Evolutionary conservation across 2,797 vertebrate genomes (phyloP), one percentile per base, ranked within the genome.

Genomic region (Mormyrus hasselquistii): DNA sequence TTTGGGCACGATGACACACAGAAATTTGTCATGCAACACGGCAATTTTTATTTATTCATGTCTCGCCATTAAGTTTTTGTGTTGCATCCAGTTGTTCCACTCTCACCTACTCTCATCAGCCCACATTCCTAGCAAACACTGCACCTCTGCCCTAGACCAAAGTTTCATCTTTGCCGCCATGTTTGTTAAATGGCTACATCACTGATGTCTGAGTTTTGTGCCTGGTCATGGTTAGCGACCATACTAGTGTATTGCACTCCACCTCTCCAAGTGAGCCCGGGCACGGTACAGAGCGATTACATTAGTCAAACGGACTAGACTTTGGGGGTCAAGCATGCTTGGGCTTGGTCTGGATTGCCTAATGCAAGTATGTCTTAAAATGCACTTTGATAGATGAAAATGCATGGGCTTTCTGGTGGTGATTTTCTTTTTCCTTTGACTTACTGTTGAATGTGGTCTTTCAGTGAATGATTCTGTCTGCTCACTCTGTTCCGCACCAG

Each of bases 401-500:
- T 34, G 25, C 25, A 34, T 69, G 25, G 25, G 25, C 3, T 34
- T 69, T 34, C 25, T 69, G 65, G 29, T 69, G 12, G 65, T 69
- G 25, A 5, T 22, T 69, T 29, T 29, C 25, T 29, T 2, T n/a
- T 38, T 19, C 19, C 57, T 10, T 50, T 47, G n/a, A 2, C 22
- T 25, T 87, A 47, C 19, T 7, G 65, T 34, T 88, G 12, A 83
- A 22, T 83, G 79, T 29, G 19, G n/a, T 89, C 38, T 2, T 90
- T 57, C 29, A 25, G 25, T 86, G 85, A 50, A 55, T 52, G 50
- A 29, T 85, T 53, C 6, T 88, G 22, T 83, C 4, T 65, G 82
- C 5, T 82, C 38, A n/a, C 38, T 53, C 19, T 62, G 16, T 53
- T 83, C 16, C 29, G 87, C 87, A 2, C 41, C 91, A 96, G 95